A percentile compares a stretch with the other conserved stretches of the same genome.
phyloP scores from a whole-genome alignment of 2,797 vertebrate species.

The Pipistrellus pipistrellus region DNA sequence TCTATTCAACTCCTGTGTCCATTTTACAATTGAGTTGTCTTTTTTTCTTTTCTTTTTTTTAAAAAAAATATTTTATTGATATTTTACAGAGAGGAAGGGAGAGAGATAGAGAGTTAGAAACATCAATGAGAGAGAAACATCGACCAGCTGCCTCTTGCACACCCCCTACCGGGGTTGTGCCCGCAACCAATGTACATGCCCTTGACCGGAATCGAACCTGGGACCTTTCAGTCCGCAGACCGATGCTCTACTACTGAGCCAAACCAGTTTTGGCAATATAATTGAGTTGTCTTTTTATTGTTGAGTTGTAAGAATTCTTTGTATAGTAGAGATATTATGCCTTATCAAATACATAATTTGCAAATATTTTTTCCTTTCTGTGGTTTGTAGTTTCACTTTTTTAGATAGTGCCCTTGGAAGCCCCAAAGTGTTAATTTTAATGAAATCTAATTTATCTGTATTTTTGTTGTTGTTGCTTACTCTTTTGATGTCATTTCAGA shows the following conservation, averaged over 20 bases:
- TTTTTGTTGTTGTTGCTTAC: not conserved
- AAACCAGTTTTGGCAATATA: not conserved
- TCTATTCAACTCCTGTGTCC: not conserved
- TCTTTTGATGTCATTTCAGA: conserved; percentile 30
- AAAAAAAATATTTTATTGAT: no score
- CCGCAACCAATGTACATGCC: no score
- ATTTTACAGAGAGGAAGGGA: no score
- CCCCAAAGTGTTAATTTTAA: not conserved
- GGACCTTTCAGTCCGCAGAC: no score
- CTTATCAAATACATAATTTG: not conserved
- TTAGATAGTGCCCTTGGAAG: not conserved
- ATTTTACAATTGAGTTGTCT: not conserved
- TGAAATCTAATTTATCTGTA: not conserved
- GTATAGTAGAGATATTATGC: not conserved
- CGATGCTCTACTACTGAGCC: no score
- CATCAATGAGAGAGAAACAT: no score
- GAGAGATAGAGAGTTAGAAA: no score
- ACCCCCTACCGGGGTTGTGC: no score
- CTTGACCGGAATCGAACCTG: no score
- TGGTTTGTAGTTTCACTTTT: not conserved
- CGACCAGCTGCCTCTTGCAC: no score
- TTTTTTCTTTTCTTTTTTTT: not conserved
- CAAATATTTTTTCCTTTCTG: not conserved
- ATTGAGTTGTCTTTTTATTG: not conserved
- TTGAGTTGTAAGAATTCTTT: not conserved